Conservation (phyloP, 2,888 invertebrate genomes). For the Calephelis perditalis region DNA sequence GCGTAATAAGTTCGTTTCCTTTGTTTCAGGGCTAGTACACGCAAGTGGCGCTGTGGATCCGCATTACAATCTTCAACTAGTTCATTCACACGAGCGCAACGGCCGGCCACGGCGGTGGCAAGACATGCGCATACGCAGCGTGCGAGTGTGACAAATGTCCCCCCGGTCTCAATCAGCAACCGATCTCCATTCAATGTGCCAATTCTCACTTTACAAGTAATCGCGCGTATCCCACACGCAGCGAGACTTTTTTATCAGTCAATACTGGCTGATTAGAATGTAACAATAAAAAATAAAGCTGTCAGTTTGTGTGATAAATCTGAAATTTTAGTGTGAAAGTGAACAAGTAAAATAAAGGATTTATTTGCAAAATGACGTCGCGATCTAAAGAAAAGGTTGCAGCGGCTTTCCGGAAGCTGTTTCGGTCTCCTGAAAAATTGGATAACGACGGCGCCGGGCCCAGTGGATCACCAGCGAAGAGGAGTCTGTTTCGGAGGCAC, state of each 20-base stretch:
- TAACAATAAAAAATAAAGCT: constrained; percentile 3
- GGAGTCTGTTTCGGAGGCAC: constrained; percentile 71
- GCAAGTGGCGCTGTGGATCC: constrained; percentile 24
- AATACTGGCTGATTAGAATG: constrained; percentile 12
- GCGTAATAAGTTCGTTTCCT: constrained; percentile 28
- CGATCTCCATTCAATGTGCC: constrained; percentile 54
- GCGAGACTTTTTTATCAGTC: constrained; percentile 39
- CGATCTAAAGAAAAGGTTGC: constrained; percentile 90
- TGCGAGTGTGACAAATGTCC: constrained; percentile 47
- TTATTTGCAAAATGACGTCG: constrained; percentile 81
- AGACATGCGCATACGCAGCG: constrained; percentile 47
- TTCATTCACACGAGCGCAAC: constrained; percentile 42
- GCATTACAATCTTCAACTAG: constrained; percentile 26
- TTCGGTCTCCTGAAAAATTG: constrained; percentile 84
- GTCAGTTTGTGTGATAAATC: constrained; percentile 17
- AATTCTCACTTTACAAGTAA: constrained; percentile 61
- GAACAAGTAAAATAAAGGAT: constrained; percentile 21
- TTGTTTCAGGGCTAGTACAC: constrained; percentile 40
- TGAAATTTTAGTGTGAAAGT: constrained; percentile 18
- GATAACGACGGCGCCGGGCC: constrained; percentile 81
- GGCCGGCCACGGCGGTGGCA: constrained; percentile 37
- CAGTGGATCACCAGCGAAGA: constrained; percentile 79
- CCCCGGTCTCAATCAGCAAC: constrained; percentile 46
- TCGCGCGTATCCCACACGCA: constrained; percentile 52
- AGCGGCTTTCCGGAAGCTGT: constrained; percentile 87